phyloP scores from a whole-genome alignment of 2,888 invertebrate genomes.

The Drepana falcataria region DNA sequence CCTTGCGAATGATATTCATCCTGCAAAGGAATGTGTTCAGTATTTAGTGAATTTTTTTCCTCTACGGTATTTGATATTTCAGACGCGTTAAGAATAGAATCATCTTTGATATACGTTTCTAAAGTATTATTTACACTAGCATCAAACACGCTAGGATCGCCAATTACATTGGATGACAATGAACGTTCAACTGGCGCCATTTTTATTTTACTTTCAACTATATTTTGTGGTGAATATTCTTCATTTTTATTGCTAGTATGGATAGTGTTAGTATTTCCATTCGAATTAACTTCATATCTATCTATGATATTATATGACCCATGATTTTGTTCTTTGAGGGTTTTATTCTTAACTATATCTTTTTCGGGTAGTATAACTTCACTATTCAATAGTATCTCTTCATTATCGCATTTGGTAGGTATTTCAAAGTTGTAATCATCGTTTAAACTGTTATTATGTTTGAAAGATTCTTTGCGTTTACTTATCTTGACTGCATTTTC shows the following conservation, averaged over 20 bases:
- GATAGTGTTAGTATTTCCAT: not conserved
- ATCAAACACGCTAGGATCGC: not conserved
- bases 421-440: not conserved
- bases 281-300: not conserved
- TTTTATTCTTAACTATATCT: slow-evolving; percentile 13
- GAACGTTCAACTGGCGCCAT: not conserved
- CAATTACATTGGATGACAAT: not conserved
- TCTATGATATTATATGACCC: not conserved
- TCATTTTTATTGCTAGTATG: not conserved
- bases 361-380: slow-evolving; percentile 32
- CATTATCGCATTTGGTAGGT: not conserved
- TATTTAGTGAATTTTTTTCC: slow-evolving; percentile 1
- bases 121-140: not conserved
- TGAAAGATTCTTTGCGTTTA: not conserved
- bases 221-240: not conserved
- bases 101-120: not conserved
- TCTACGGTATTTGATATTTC: slow-evolving; percentile 2
- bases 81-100: not conserved
- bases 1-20: slow-evolving; percentile 5
- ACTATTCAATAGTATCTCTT: slow-evolving; percentile 10
- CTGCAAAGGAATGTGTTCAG: slow-evolving; percentile 3
- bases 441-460: not conserved
- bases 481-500: not conserved
- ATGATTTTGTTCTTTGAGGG: not conserved
- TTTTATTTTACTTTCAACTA: not conserved